Evolutionary conservation across 1,140 invertebrate species (phyloP), one percentile per base, ranked within the genome.

Genomic region (Drosophila yakuba): DNA sequence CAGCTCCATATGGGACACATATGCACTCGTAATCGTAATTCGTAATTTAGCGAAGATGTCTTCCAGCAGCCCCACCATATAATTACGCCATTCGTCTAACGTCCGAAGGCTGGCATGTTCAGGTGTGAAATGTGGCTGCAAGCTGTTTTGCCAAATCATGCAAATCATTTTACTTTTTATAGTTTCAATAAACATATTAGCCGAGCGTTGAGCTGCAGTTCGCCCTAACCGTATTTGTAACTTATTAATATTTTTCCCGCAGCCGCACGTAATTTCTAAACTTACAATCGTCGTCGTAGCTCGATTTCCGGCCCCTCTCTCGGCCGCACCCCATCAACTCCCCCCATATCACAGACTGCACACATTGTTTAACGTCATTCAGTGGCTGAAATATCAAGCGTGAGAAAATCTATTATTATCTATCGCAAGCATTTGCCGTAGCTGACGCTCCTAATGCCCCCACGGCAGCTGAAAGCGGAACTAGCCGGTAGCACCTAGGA

Each of bases 341-440:
- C 80, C 74, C 74, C 61, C 60, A 47, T 43, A 35, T 51, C 61
- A 39, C 47, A 48, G 63, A 38, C 74, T 67, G 76, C 83, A 88
- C 83, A 88, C 84, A 88, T 89, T 88, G 84, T 88, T 75, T 83
- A 88, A 89, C 84, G 84, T 89, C 84, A 89, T 88, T 88, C 84
- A 88, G 66, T 62, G 83, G 63, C 79, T 83, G 83, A 88, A 89
- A 88, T 88, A 88, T 88, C 83, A 88, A 88, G 84, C 83, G 83
- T 88, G 83, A 89, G 83, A 88, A 86, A 88, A 88, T 88, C 84
- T 88, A 89, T 88, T 88, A 89, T 88, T 88, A 88, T 88, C 83
- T 83, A 89, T 83, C 58, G 74, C 78, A 58, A 41, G 50, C 62
- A 50, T 63, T 68, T 66, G 85, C 68, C 51, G 73, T 44, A 50